A percentile compares a stretch with the other conserved stretches of the same genome.
These are phyloP conservation scores for Drosophila mauritiana DNA, from an alignment of 1,140 invertebrate species.

Conservation along the genomic window DNA sequence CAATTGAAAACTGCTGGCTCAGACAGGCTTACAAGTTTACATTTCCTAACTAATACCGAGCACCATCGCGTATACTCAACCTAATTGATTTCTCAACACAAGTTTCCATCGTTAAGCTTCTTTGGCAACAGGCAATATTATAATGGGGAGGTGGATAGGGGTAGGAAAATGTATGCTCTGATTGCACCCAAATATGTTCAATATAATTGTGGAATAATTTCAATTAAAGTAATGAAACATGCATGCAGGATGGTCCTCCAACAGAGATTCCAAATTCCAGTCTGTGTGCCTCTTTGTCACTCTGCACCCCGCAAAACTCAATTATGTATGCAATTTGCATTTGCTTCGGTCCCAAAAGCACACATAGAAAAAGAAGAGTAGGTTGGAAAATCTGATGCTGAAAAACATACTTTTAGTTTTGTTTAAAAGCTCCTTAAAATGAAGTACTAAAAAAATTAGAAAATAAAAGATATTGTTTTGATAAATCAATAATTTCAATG, in stretches of 20 bases:
- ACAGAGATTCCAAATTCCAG: conserved; percentile 13
- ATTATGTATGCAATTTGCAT: conserved; percentile 66
- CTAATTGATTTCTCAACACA: conserved; percentile 53
- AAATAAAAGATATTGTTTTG: no score
- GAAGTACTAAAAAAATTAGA: no score
- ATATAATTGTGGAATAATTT: conserved; percentile 71
- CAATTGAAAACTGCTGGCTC: neutral
- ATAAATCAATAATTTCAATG: no score
- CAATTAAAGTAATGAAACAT: conserved; percentile 78
- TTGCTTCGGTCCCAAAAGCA: conserved; percentile 17
- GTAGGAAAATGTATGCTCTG: conserved; percentile 15
- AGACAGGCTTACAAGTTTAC: neutral
- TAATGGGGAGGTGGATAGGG: neutral
- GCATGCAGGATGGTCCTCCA: conserved; percentile 18
- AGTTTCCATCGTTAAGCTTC: conserved; percentile 16
- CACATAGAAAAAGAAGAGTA: conserved; percentile 6
- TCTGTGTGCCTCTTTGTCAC: neutral
- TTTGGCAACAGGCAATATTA: conserved; percentile 15
- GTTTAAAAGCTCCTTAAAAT: no score
- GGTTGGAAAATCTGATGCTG: no score
- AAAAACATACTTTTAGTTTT: no score
- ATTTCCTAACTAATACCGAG: neutral
- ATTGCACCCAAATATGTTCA: conserved; percentile 42
- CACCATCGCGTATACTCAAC: conserved; percentile 27
- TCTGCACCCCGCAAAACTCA: conserved; percentile 49